phyloP scores from a whole-genome alignment of 2,888 invertebrate genomes.

The Xestobium rufovillosum region DNA sequence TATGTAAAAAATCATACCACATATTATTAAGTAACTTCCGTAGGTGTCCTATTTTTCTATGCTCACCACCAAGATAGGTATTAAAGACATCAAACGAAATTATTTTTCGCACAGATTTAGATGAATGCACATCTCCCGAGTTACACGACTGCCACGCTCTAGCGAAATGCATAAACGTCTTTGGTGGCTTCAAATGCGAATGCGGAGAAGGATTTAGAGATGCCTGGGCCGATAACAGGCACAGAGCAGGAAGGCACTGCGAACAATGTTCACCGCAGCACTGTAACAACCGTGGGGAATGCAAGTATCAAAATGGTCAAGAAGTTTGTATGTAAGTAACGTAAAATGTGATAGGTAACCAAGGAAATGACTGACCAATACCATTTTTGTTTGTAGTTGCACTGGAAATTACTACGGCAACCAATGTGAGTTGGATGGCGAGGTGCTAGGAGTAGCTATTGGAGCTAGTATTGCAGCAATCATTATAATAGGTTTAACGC shows the following conservation, averaged over 20 bases:
- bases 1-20: too few relatives aligned
- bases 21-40: too few relatives aligned
- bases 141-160: constrained; percentile 78
- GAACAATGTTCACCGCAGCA: constrained; percentile 67
- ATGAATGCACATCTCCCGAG: constrained; percentile 76
- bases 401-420: constrained; percentile 82
- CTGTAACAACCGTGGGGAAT: constrained; percentile 81
- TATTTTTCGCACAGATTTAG: constrained; percentile 56
- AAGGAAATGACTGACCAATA: background rate
- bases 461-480: constrained; percentile 85
- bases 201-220: constrained; percentile 73
- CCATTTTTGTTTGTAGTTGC: constrained; percentile 63
- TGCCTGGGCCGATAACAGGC: constrained; percentile 59
- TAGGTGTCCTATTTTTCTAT: too few relatives aligned
- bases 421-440: constrained; percentile 85
- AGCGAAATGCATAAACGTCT: constrained; percentile 72
- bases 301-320: constrained; percentile 66
- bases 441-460: constrained; percentile 84
- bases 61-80: too few relatives aligned
- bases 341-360: background rate
- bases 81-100: constrained; percentile 6
- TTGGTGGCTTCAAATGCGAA: constrained; percentile 73
- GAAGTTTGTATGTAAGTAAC: constrained; percentile 65
- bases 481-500: constrained; percentile 77
- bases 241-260: constrained; percentile 67